phyloP scores from a whole-genome alignment of 2,113 vertebrate genomes.

The Orientallactaga bullata region DNA sequence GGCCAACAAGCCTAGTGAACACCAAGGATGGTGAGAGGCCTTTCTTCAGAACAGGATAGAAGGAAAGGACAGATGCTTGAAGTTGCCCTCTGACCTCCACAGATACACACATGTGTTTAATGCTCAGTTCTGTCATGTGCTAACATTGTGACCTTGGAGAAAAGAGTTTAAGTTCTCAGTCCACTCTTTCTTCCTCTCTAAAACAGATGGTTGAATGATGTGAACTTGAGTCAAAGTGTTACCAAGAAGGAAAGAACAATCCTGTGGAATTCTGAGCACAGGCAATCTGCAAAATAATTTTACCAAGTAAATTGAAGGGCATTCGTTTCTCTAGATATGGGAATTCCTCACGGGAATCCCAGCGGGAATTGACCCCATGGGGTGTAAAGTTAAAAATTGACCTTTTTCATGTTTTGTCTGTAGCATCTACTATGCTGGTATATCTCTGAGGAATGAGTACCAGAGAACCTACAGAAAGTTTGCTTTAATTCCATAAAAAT shows the following conservation, averaged over 20 bases:
- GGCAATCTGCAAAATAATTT: background rate
- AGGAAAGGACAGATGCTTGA: too few relatives aligned
- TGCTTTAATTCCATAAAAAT: background rate
- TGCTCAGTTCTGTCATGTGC: background rate
- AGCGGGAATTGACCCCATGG: background rate
- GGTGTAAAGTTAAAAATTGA: background rate
- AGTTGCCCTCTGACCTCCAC: too few relatives aligned
- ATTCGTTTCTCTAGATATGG: background rate
- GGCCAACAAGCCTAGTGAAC: too few relatives aligned
- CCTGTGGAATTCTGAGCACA: background rate
- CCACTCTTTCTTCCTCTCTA: background rate
- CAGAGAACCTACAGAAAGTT: constrained; percentile 18
- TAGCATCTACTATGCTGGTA: fast-evolving
- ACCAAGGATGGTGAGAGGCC: too few relatives aligned
- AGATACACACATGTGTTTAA: background rate
- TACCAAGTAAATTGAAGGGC: background rate
- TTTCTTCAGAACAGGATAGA: too few relatives aligned
- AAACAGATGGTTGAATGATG: background rate
- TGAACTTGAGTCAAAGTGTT: background rate
- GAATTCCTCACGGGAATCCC: background rate
- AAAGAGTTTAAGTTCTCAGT: background rate
- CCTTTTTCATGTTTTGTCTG: background rate
- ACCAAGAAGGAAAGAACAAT: background rate
- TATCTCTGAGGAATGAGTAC: background rate
- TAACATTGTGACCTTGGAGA: background rate